Percentiles rank a stretch among this genome's conserved stretches.
phyloP scores from a whole-genome alignment of 2,113 vertebrate genomes.

The Eptesicus fuscus region DNA sequence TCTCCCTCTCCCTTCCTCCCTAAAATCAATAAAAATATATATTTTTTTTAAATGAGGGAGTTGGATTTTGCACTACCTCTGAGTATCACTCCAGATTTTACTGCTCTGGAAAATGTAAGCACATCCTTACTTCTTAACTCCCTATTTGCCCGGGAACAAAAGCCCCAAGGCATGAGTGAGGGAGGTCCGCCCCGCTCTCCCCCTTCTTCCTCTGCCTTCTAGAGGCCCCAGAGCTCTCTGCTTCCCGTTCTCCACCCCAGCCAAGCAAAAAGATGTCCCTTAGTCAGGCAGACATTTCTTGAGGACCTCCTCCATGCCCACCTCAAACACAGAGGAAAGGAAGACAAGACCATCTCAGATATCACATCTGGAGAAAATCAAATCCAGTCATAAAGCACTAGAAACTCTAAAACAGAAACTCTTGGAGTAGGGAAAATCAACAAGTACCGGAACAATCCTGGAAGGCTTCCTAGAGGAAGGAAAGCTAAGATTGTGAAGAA shows the following conservation, averaged over 20 bases:
- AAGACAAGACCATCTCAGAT: not conserved
- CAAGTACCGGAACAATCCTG: not conserved
- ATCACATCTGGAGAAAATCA: not conserved
- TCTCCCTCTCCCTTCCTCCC: no score
- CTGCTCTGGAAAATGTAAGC: not conserved
- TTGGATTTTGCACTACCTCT: not conserved
- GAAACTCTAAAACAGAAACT: not conserved
- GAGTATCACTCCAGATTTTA: not conserved
- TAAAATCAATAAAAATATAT: no score
- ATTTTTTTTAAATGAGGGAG: not conserved
- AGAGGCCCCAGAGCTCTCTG: not conserved
- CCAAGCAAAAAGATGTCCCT: not conserved
- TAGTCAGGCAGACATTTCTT: not conserved
- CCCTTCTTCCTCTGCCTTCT: not conserved
- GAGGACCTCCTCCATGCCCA: not conserved
- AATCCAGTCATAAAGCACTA: not conserved
- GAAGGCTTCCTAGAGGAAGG: not conserved
- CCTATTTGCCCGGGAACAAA: not conserved
- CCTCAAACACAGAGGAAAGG: not conserved
- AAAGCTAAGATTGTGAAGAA: not conserved
- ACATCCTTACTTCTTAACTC: not conserved
- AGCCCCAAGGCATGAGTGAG: not conserved
- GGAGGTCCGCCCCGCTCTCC: not conserved
- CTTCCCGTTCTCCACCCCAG: not conserved
- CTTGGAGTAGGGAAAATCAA: not conserved